Base-by-base conservation (phyloP, 2,113 vertebrate species). In the Calyptomena viridis region DNA sequence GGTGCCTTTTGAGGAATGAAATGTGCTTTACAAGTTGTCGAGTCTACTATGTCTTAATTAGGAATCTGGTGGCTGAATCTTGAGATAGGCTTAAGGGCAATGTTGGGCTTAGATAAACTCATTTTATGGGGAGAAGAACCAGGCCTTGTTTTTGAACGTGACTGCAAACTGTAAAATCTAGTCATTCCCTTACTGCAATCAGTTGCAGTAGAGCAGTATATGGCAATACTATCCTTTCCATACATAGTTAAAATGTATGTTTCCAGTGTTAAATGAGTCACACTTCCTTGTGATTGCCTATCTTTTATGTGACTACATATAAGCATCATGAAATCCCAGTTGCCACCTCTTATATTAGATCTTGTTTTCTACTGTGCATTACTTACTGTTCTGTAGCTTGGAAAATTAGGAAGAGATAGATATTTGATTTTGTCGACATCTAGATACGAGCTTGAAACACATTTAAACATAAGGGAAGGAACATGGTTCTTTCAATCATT, bases 251-350 rank as follows among this genome's bases (percentile, higher is more conserved):
- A 68, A 49, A 80, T 66, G 40, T 52, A n/a, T n/a, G 30, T 93
- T 77, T 89, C 81, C 22, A 27, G 74, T 62, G 90, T 91, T 83
- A 89, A 64, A 89, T 84, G 77, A 94, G 50, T 89, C 77, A 87
- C 46, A 18, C 55, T 94, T 89, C 40, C 79, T 52, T 91, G 72
- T 86, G 80, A 86, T 76, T 79, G 55, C 25, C 1, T 67, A 11
- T 84, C 27, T 47, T 83, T 89, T 80, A 71, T 81, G 83, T 67
- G 56, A 81, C 40, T 53, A 22, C 46, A 14, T 46, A 37, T 20
- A 78, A 82, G n/a, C 66, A 63, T 42, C 52, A 8, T 58, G 82
- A 93, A 86, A 87, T 94, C 71, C 74, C 90, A 59, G 40, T 60
- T 69, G 55, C 55, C 31, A 25, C n/a, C 42, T 86, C 60, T 84